phyloP scores from a whole-genome alignment of 2,888 invertebrate genomes.

The Drosophila aldrichi region DNA sequence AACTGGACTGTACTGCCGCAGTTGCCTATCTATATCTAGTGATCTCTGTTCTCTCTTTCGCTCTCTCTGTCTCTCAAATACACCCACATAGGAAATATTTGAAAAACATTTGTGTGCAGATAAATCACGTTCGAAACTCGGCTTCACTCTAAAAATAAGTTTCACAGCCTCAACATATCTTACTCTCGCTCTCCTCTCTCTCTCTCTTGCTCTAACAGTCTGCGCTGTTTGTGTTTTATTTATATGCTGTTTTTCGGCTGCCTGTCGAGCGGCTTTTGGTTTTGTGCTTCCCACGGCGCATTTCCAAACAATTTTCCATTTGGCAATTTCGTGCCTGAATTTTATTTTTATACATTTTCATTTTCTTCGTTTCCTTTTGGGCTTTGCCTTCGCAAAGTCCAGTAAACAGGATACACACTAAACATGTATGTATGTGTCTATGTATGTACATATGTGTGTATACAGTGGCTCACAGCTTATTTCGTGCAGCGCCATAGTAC shows the following conservation, averaged over 20 bases:
- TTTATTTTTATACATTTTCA: slow-evolving; percentile 51
- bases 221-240: slow-evolving; percentile 21
- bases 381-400: slow-evolving; percentile 75
- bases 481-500: too few species aligned
- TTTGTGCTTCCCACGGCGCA: slow-evolving; percentile 72
- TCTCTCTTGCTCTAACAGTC: background rate
- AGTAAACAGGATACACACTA: slow-evolving; percentile 45
- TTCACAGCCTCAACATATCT: slow-evolving; percentile 22
- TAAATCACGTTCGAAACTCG: slow-evolving; percentile 60
- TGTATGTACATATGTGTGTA: background rate
- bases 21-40: slow-evolving; percentile 22
- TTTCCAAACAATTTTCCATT: slow-evolving; percentile 53
- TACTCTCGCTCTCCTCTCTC: background rate
- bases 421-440: background rate
- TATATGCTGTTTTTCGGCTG: slow-evolving; percentile 34
- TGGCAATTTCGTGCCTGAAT: slow-evolving; percentile 51
- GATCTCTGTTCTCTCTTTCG: slow-evolving; percentile 34
- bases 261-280: slow-evolving; percentile 62
- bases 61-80: slow-evolving; percentile 22
- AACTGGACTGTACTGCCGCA: slow-evolving; percentile 62
- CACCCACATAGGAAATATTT: slow-evolving; percentile 57
- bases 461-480: too few species aligned
- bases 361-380: slow-evolving; percentile 62
- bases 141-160: slow-evolving; percentile 72
- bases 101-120: slow-evolving; percentile 61